phyloP scores from a whole-genome alignment of 2,113 vertebrate species.

The Sapajus apella region DNA sequence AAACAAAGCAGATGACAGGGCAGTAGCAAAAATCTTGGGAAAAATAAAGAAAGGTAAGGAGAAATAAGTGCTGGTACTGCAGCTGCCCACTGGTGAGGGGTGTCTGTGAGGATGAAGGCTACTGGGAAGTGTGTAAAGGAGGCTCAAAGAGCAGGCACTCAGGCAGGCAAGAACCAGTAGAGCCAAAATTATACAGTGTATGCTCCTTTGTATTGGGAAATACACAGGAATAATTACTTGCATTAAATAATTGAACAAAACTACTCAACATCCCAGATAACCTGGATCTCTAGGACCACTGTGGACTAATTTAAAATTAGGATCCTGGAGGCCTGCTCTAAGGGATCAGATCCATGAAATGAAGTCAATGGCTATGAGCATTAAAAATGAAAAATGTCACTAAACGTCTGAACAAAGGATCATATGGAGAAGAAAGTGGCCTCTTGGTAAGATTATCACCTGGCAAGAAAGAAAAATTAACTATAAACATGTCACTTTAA shows the following conservation, averaged over 20 bases:
- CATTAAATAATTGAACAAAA: neutral
- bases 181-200: neutral
- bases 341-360: neutral
- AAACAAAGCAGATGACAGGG: slow-evolving; percentile 49
- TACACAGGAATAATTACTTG: neutral
- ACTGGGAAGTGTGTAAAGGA: neutral
- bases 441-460: neutral
- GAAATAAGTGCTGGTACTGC: neutral
- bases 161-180: neutral
- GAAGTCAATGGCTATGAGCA: neutral
- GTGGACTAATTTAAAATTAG: neutral
- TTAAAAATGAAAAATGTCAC: neutral
- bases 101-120: neutral
- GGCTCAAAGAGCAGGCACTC: neutral
- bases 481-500: neutral
- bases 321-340: neutral
- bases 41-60: neutral
- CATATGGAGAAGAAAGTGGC: neutral
- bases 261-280: neutral
- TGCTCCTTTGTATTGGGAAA: neutral
- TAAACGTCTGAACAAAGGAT: neutral
- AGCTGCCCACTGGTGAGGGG: neutral
- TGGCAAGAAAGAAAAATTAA: neutral
- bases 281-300: neutral
- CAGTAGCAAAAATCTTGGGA: neutral